Evolutionary conservation across 2,888 invertebrate species (phyloP).

Genomic region (Hyposoter didymator): DNA sequence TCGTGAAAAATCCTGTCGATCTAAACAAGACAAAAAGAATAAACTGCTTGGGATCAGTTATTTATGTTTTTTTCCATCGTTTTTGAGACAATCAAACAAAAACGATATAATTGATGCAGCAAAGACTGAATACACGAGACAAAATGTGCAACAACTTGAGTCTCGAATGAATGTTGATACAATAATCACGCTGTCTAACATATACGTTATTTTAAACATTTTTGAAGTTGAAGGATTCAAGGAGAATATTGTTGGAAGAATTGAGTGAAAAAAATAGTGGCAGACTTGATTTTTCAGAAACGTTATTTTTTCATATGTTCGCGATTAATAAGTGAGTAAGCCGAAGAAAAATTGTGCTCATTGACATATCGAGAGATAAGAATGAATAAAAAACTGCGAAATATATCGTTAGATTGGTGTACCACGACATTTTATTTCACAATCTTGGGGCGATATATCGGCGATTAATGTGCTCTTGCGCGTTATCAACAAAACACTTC

Average conservation of each 20-base stretch:
- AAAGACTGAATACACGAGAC: background rate
- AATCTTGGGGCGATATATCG: slow-evolving; percentile 35
- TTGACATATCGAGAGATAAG: slow-evolving; percentile 52
- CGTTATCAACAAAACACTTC: slow-evolving; percentile 61
- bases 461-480: slow-evolving; percentile 37
- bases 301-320: slow-evolving; percentile 26
- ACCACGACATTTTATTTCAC: slow-evolving; percentile 42
- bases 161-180: background rate
- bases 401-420: slow-evolving; percentile 16
- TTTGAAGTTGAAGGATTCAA: background rate
- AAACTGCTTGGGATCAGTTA: no score
- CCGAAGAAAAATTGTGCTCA: slow-evolving; percentile 20
- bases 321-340: slow-evolving; percentile 1
- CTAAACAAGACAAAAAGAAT: no score
- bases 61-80: background rate
- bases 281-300: slow-evolving; percentile 8
- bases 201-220: no score
- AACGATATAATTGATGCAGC: background rate
- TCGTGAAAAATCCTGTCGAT: background rate
- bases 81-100: background rate
- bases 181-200: background rate
- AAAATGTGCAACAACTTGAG: background rate
- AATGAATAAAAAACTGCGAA: slow-evolving; percentile 44
- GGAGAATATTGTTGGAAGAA: background rate
- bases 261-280: background rate